phyloP scores from a whole-genome alignment of 1,140 invertebrate species.

The Hetaerina americana region DNA sequence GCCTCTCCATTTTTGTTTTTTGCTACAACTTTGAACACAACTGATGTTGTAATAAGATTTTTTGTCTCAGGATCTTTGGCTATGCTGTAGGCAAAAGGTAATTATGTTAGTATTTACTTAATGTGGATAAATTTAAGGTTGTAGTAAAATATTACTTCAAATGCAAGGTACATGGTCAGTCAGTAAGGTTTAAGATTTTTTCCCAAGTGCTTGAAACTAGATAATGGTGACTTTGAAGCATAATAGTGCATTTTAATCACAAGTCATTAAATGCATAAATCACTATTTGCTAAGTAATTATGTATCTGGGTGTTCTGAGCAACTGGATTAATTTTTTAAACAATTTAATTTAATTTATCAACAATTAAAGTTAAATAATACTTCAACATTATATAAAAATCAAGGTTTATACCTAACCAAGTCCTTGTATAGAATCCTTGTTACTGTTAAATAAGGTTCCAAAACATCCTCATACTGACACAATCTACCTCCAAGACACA shows the following conservation, averaged over 20 bases:
- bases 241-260: too few species aligned
- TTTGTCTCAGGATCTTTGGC: conserved; percentile 21
- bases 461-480: conserved; percentile 48
- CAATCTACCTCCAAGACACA: conserved; percentile 42
- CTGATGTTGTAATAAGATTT: conserved; percentile 25
- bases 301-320: too few species aligned
- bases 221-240: too few species aligned
- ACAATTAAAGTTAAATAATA: background rate
- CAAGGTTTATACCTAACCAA: conserved; percentile 36
- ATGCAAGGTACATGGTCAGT: too few species aligned
- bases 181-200: background rate
- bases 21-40: conserved; percentile 29
- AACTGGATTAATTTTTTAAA: too few species aligned
- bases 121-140: background rate
- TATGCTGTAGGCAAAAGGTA: conserved; percentile 24
- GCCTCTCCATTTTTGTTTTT: conserved; percentile 22
- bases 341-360: too few species aligned
- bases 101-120: conserved; percentile 8
- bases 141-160: too few species aligned
- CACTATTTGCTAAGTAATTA: too few species aligned
- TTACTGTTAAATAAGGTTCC: conserved; percentile 39
- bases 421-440: conserved; percentile 46
- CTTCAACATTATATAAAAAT: too few species aligned
- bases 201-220: too few species aligned
- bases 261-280: too few species aligned